Evolutionary conservation across 1,140 invertebrate genomes (phyloP).

Genomic region (Diorhabda elongata): DNA sequence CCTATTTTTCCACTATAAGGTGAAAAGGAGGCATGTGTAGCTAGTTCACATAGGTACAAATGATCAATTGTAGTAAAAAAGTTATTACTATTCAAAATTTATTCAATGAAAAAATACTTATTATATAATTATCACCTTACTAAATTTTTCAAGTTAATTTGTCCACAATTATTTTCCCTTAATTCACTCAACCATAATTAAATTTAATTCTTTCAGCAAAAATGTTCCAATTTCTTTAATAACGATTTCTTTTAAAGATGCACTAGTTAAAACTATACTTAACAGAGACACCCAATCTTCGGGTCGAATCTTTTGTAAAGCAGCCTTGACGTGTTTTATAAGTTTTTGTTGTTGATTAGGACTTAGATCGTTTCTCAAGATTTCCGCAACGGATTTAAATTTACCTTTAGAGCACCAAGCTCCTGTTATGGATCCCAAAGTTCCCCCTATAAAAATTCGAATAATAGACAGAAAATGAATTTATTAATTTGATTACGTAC

Average conservation of each 20-base stretch:
- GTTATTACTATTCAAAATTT: too few species aligned
- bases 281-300: slow-evolving; percentile 25
- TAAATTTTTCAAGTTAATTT: too few species aligned
- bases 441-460: slow-evolving; percentile 31
- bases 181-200: slow-evolving; percentile 3
- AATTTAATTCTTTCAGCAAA: slow-evolving; percentile 31
- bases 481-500: slow-evolving; percentile 21
- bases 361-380: slow-evolving; percentile 36
- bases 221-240: slow-evolving; percentile 28
- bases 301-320: slow-evolving; percentile 21
- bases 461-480: background rate
- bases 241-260: slow-evolving; percentile 25
- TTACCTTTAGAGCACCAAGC: slow-evolving; percentile 23
- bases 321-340: slow-evolving; percentile 22
- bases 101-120: too few species aligned
- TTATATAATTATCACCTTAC: too few species aligned
- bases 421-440: slow-evolving; percentile 25
- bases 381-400: slow-evolving; percentile 34
- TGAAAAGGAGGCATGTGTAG: too few species aligned
- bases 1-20: too few species aligned
- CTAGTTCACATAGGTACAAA: too few species aligned
- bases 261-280: slow-evolving; percentile 25
- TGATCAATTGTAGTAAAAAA: too few species aligned
- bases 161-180: too few species aligned
- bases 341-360: slow-evolving; percentile 27